phyloP scores from a whole-genome alignment of 2,797 vertebrate species.

The Phrynocephalus vlangalii region DNA sequence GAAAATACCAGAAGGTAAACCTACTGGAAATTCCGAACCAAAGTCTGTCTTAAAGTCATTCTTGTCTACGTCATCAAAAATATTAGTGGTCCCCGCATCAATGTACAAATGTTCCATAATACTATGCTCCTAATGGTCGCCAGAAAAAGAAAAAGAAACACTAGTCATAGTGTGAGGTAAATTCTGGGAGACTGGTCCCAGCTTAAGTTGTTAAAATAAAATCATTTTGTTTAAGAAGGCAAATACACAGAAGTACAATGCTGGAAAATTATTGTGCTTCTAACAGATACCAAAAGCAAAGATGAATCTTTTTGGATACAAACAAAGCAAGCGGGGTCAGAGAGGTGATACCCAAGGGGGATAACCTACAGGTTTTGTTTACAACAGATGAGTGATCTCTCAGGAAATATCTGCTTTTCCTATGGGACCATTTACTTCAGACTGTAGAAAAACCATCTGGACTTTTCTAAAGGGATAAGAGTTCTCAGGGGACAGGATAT shows the following conservation, averaged over 20 bases:
- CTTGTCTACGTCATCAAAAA: slow-evolving; percentile 83
- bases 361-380: not conserved
- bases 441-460: not conserved
- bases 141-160: slow-evolving; percentile 63
- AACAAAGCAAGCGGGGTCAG: not conserved
- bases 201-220: slow-evolving; percentile 37
- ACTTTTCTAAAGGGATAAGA: not conserved
- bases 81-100: slow-evolving; percentile 74
- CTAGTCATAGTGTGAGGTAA: slow-evolving; percentile 46
- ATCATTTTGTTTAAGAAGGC: slow-evolving; percentile 3
- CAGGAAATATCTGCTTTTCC: not conserved
- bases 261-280: not conserved
- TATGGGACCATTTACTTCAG: not conserved
- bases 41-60: slow-evolving; percentile 81
- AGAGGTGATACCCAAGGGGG: not conserved
- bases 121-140: slow-evolving; percentile 71
- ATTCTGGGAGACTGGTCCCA: not conserved
- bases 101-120: slow-evolving; percentile 77
- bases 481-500: not conserved
- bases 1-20: slow-evolving; percentile 68
- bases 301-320: not conserved
- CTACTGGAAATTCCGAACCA: slow-evolving; percentile 82
- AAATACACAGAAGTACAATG: slow-evolving; percentile 32
- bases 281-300: not conserved
- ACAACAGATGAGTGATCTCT: not conserved